phyloP scores from a whole-genome alignment of 2,113 vertebrate species.

The Rhinolophus ferrumequinum region DNA sequence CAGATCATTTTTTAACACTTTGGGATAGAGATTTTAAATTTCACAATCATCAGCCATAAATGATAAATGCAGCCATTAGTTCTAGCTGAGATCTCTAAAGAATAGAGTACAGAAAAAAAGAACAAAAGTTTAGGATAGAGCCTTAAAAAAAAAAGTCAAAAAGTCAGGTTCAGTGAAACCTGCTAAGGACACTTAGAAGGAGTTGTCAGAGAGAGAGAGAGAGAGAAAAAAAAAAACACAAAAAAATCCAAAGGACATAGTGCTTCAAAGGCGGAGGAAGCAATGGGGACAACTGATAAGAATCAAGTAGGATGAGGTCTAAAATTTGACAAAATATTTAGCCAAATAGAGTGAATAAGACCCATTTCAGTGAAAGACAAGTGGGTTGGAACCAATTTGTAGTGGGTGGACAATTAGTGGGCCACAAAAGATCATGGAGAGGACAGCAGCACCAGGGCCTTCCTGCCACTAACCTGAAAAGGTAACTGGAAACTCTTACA shows the following conservation, averaged over 20 bases:
- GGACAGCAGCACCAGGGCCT: neutral
- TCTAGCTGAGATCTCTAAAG: neutral
- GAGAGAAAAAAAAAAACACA: no score
- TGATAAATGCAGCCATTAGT: constrained; percentile 34
- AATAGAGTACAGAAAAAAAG: neutral
- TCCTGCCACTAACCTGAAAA: neutral
- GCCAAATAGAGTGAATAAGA: neutral
- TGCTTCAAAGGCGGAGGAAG: neutral
- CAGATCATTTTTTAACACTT: constrained; percentile 6
- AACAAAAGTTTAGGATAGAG: neutral
- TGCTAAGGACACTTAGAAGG: neutral
- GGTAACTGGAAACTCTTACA: neutral
- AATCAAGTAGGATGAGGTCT: neutral
- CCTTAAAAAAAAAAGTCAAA: neutral
- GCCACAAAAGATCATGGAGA: neutral
- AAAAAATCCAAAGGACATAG: neutral
- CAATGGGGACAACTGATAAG: neutral
- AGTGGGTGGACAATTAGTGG: neutral
- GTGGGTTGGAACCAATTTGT: neutral
- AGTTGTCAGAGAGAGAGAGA: neutral
- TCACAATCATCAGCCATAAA: neutral
- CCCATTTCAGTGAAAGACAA: neutral
- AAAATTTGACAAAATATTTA: neutral
- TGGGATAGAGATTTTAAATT: neutral
- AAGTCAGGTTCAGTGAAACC: neutral